Evolutionary conservation across 2,797 vertebrate species (phyloP).

Genomic region (Acipenser ruthenus): DNA sequence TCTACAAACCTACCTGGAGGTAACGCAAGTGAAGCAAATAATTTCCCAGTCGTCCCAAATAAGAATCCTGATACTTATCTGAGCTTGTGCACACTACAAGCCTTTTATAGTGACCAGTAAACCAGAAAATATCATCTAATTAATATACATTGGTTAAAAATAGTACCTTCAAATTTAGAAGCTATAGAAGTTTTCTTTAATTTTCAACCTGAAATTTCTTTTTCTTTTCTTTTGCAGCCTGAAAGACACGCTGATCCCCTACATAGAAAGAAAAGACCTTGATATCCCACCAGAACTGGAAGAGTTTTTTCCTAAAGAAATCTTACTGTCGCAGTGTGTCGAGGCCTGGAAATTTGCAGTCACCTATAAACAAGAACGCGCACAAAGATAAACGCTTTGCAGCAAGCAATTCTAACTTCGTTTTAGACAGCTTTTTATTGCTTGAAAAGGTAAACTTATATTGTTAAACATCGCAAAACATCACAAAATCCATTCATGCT

Average conservation of each 20-base stretch:
- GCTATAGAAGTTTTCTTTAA: not conserved
- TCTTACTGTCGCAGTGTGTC: constrained; percentile 59
- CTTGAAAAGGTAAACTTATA: no score
- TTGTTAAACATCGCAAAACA: no score
- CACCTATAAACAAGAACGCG: constrained; percentile 53
- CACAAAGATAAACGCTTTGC: constrained; percentile 27
- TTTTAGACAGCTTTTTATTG: no score
- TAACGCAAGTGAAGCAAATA: constrained; percentile 33
- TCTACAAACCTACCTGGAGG: constrained; percentile 69
- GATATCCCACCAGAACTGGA: constrained; percentile 56
- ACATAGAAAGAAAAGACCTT: constrained; percentile 65
- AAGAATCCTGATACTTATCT: no score
- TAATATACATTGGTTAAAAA: no score
- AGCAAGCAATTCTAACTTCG: not conserved
- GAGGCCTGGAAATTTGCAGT: constrained; percentile 74
- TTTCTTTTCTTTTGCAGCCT: constrained; percentile 54
- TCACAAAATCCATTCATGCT: no score
- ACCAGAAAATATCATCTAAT: no score
- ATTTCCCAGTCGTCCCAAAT: not conserved
- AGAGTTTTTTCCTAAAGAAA: constrained; percentile 60
- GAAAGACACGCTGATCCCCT: constrained; percentile 57
- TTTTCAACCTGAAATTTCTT: not conserved
- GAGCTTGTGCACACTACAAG: not conserved
- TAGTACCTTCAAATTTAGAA: not conserved
- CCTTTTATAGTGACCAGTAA: no score